Conservation (phyloP, 2,113 vertebrate genomes). For the Australoheros scitulus region DNA sequence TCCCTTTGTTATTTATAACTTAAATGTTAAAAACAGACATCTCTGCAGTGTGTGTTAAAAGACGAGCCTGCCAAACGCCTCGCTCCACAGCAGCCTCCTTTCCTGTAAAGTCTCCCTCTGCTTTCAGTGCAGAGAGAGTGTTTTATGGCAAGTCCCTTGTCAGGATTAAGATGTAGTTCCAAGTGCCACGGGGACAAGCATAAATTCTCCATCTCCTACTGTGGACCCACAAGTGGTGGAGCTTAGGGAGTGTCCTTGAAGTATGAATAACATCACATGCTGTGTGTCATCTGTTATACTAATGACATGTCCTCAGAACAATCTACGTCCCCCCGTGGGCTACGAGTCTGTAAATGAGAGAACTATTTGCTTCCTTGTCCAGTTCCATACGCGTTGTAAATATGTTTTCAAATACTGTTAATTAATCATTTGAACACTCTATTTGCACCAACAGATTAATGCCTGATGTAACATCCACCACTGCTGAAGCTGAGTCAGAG, state of each 20-base stretch:
- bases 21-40: slow-evolving; percentile 77
- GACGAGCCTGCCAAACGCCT: slow-evolving; percentile 58
- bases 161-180: slow-evolving; percentile 77
- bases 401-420: neutral
- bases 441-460: slow-evolving; percentile 23
- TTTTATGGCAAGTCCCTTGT: slow-evolving; percentile 72
- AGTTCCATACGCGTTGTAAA: slow-evolving; percentile 7
- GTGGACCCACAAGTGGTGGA: slow-evolving; percentile 65
- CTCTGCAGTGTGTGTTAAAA: slow-evolving; percentile 67
- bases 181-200: slow-evolving; percentile 69
- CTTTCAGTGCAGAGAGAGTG: slow-evolving; percentile 64
- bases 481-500: neutral
- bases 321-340: slow-evolving; percentile 56
- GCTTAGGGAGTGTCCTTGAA: slow-evolving; percentile 73
- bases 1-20: slow-evolving; percentile 72
- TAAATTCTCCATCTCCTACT: slow-evolving; percentile 74
- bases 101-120: slow-evolving; percentile 47
- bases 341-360: slow-evolving; percentile 45
- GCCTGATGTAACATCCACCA: slow-evolving; percentile 2
- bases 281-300: slow-evolving; percentile 70
- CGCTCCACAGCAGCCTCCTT: slow-evolving; percentile 51
- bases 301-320: slow-evolving; percentile 70
- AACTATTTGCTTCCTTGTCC: slow-evolving; percentile 22
- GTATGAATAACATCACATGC: slow-evolving; percentile 74
- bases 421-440: neutral